Evolutionary conservation across 2,797 vertebrate species (phyloP).

Genomic region (Chiroxiphia lanceolata): DNA sequence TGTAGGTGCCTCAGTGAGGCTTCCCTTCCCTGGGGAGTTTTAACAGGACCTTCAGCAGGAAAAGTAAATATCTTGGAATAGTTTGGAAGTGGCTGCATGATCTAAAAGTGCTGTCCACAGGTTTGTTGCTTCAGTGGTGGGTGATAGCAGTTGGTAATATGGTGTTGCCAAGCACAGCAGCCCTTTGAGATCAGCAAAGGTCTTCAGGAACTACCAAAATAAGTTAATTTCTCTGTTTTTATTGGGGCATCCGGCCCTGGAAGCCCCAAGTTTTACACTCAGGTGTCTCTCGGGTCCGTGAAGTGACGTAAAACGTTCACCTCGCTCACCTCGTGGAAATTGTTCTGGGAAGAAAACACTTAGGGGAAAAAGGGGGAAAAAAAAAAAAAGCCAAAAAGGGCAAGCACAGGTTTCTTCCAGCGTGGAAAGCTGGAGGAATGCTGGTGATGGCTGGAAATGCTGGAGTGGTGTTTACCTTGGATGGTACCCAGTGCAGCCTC

Average conservation of each 20-base stretch:
- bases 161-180: not conserved
- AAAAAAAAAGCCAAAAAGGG: not conserved
- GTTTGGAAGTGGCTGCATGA: not conserved
- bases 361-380: rapidly evolving
- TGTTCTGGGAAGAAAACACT: not conserved
- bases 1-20: not conserved
- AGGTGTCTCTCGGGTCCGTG: not conserved
- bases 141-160: not conserved
- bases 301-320: not conserved
- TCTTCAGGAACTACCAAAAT: not conserved
- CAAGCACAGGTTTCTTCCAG: not conserved
- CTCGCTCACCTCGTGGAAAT: not conserved
- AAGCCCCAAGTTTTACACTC: not conserved
- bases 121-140: not conserved
- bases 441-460: not conserved
- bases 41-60: not conserved
- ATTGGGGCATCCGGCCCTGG: not conserved
- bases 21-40: not conserved
- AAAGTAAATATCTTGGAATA: not conserved
- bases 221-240: not conserved
- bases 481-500: conserved; percentile 3
- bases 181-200: not conserved
- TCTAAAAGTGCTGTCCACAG: not conserved
- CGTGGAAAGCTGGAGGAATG: conserved; percentile 26
- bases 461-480: conserved; percentile 42